Evolutionary conservation across 2,113 vertebrate species (phyloP), one percentile per base, ranked within the genome.

Genomic region (Gymnogyps californianus): DNA sequence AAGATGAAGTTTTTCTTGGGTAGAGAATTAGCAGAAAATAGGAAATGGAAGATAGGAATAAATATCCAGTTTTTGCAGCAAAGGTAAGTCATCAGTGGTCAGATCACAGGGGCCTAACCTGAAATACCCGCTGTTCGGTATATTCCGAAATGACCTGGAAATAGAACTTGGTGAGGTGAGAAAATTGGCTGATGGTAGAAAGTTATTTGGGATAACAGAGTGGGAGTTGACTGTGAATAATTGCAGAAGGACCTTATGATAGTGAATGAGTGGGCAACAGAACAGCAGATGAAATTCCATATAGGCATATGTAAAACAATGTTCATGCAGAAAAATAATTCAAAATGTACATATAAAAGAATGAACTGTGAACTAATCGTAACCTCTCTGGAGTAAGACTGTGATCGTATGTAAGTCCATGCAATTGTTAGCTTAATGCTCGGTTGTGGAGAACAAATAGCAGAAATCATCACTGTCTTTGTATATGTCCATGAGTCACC

Each of bases 71-170:
- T 89, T 89, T 61, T 77, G 36, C 46, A 82, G 65, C 24, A 54
- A 82, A 79, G 47, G 25, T 21, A 76, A 64, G 44, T 55, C 11
- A 34, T 32, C 52, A 55, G 34, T 62, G 77, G 32, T 65, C 31
- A 52, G 46, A 36, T 75, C 47, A 57, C 21, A 51, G 66, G 4
- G 32, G 7, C 42, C 36, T 51, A 54, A 26, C 38, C 22, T 75
- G 29, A 77, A 87, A 52, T 34, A 32, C 1, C 14, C 0, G 0
- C 13, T n/a, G 16, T 83, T 87, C 36, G 16, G 40, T 49, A 4
- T 66, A 44, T 87, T 84, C n/a, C 61, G 57, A 67, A 71, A n/a
- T 78, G 61, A 67, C 31, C 34, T 80, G 47, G 55, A 58, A 85
- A 52, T 29, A 31, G 18, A 89, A 9, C 36, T 74, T 61, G 49